phyloP scores from a whole-genome alignment of 2,113 vertebrate genomes.

The Psilopogon haemacephalus region DNA sequence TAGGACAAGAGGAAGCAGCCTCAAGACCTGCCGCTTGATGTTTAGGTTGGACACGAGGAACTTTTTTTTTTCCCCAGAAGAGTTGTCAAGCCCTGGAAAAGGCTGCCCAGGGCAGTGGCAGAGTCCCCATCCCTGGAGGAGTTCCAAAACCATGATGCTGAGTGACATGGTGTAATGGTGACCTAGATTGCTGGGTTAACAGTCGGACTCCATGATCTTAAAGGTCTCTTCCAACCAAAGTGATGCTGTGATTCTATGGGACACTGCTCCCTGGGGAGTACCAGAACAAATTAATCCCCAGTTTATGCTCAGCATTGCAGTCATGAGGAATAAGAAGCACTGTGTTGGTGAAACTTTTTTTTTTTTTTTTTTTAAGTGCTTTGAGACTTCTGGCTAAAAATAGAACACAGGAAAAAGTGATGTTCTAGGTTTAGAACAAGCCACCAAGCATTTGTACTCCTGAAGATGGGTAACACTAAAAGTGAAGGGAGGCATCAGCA shows the following conservation, averaged over 20 bases:
- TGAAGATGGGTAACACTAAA: background rate
- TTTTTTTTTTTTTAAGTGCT: background rate
- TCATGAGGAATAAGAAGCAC: background rate
- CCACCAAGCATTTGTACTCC: rapidly evolving
- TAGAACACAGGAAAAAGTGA: background rate
- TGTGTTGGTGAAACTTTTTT: background rate
- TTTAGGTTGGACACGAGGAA: too few relatives aligned
- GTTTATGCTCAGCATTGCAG: background rate
- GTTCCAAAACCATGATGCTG: background rate
- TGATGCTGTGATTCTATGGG: too few relatives aligned
- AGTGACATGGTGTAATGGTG: too few relatives aligned
- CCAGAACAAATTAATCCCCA: background rate
- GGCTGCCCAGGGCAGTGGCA: background rate
- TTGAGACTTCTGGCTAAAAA: background rate
- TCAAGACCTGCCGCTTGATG: too few relatives aligned
- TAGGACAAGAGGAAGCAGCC: too few relatives aligned
- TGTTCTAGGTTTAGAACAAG: background rate
- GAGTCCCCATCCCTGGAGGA: background rate
- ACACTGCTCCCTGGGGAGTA: background rate
- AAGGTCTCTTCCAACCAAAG: too few relatives aligned
- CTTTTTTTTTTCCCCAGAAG: too few relatives aligned
- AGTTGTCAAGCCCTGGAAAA: too few relatives aligned
- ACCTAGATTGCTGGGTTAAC: background rate
- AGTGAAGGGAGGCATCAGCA: background rate
- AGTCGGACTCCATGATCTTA: too few relatives aligned